These are phyloP conservation scores for Empidonax alnorum DNA, from an alignment of 2,113 vertebrate species.

Conservation along the genomic window DNA sequence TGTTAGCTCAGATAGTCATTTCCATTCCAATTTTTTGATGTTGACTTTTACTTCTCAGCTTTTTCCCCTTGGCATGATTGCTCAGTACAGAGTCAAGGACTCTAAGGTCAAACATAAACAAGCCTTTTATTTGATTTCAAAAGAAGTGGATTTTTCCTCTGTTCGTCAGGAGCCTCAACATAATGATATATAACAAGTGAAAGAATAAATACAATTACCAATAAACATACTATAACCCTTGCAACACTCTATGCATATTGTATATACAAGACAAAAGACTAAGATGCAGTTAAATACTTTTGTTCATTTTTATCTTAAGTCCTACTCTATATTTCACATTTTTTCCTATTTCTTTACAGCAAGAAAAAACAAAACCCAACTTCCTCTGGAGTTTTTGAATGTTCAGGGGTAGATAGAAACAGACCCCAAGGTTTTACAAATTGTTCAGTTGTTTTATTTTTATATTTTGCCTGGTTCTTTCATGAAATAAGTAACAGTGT, in stretches of 20 bases:
- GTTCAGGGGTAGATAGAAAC: background rate
- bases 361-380: background rate
- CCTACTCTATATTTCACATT: background rate
- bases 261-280: background rate
- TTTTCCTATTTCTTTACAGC: background rate
- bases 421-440: background rate
- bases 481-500: background rate
- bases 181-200: background rate
- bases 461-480: background rate
- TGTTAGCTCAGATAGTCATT: background rate
- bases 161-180: accelerated
- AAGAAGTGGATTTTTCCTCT: accelerated
- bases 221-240: background rate
- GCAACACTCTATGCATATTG: background rate
- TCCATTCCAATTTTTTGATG: background rate
- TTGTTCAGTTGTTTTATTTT: background rate
- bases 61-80: background rate
- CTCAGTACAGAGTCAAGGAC: background rate
- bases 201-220: background rate
- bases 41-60: background rate
- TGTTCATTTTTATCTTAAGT: background rate
- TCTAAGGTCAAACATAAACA: background rate
- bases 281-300: background rate
- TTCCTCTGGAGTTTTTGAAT: background rate
- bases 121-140: background rate